These are phyloP conservation scores for Scortum barcoo DNA, from an alignment of 2,113 vertebrate species.

Conservation along the genomic window DNA sequence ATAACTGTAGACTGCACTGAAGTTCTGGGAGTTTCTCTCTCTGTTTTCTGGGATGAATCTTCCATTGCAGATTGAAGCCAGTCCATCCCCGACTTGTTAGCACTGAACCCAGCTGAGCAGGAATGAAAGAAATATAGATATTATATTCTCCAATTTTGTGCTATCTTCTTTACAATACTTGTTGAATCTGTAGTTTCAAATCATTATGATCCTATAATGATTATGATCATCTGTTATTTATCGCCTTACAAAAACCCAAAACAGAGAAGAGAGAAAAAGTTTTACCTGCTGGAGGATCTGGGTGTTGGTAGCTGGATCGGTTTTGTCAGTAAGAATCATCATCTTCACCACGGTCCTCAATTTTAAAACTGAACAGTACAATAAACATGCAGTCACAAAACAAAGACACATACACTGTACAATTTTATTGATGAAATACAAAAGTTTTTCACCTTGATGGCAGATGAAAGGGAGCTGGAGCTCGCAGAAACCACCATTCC, in stretches of 20 bases:
- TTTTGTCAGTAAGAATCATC: background rate
- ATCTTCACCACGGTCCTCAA: slow-evolving; percentile 3
- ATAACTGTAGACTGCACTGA: background rate
- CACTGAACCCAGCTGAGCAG: slow-evolving; percentile 1
- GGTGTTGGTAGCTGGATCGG: background rate
- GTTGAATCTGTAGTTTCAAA: background rate
- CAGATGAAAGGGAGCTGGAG: accelerated
- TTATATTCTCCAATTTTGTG: background rate
- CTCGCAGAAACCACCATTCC: accelerated
- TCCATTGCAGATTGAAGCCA: slow-evolving; percentile 23
- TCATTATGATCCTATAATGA: no score
- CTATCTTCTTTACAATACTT: background rate
- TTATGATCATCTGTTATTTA: background rate
- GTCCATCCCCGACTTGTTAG: background rate
- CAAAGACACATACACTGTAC: background rate
- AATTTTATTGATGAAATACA: background rate
- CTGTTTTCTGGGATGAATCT: background rate
- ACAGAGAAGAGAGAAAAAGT: background rate
- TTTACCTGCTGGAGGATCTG: slow-evolving; percentile 50
- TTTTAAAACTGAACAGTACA: slow-evolving; percentile 4
- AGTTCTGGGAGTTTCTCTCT: background rate
- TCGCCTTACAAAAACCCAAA: no score
- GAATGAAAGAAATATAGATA: background rate
- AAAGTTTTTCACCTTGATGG: slow-evolving; percentile 29
- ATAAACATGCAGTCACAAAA: background rate